Evolutionary conservation across 2,888 invertebrate species (phyloP).

Genomic region (Vanessa cardui): DNA sequence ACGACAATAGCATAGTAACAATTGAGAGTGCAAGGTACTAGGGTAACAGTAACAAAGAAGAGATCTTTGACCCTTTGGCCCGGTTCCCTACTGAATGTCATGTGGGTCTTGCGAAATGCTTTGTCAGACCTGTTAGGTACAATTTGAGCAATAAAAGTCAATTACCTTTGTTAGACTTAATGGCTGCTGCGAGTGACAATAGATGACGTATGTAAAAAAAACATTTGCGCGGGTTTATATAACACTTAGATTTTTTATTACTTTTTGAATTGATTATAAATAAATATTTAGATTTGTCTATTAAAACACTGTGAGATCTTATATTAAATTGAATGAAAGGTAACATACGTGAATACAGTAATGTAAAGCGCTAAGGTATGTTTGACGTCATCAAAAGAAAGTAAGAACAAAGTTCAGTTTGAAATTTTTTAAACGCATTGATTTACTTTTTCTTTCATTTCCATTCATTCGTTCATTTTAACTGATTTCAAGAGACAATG

Average conservation of each 20-base stretch:
- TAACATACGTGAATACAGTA: too few relatives aligned
- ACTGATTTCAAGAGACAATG: conserved; percentile 28
- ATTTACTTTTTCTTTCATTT: conserved; percentile 22
- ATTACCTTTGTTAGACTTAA: conserved; percentile 36
- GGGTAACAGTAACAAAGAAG: conserved; percentile 50
- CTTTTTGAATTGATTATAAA: neutral
- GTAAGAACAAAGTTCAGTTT: conserved; percentile 17
- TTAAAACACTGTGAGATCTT: neutral
- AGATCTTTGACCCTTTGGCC: conserved; percentile 69
- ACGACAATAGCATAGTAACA: conserved; percentile 9
- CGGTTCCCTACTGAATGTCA: conserved; percentile 52
- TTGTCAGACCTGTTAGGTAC: conserved; percentile 33
- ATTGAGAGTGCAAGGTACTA: conserved; percentile 30
- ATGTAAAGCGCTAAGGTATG: too few relatives aligned
- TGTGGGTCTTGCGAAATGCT: conserved; percentile 49
- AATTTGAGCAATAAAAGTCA: conserved; percentile 34
- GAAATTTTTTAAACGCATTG: neutral
- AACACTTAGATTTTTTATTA: neutral
- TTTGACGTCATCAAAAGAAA: conserved; percentile 22
- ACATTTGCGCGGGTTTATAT: conserved; percentile 10
- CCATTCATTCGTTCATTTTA: conserved; percentile 29
- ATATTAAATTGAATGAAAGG: neutral
- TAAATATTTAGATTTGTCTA: neutral
- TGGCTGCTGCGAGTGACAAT: conserved; percentile 22
- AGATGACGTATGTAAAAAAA: conserved; percentile 12